Percentiles rank a stretch among this genome's conserved stretches.
Conservation (phyloP, 2,888 invertebrate genomes). For the Meliscaeva auricollis region DNA sequence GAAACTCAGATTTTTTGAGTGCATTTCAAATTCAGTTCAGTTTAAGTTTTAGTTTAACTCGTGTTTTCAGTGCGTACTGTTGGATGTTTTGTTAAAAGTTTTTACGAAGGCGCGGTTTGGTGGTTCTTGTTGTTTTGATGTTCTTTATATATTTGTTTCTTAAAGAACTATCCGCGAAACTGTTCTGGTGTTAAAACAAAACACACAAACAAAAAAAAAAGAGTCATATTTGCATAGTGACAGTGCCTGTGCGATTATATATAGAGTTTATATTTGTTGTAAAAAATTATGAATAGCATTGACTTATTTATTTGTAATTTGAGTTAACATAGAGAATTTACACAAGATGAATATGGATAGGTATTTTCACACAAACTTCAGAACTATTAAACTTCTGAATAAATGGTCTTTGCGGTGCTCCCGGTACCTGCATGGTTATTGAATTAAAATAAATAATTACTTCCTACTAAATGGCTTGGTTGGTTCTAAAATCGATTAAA, state of each 20-base stretch:
- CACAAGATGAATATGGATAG: constrained; percentile 15
- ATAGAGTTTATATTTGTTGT: background rate
- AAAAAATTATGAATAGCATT: background rate
- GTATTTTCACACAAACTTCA: background rate
- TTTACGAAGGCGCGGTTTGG: constrained; percentile 13
- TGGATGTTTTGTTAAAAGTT: background rate
- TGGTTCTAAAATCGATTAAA: background rate
- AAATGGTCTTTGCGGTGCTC: background rate
- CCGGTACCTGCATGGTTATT: too few species aligned
- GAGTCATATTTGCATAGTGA: constrained; percentile 14
- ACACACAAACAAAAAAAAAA: constrained; percentile 1
- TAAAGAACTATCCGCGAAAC: constrained; percentile 7
- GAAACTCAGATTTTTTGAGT: constrained; percentile 65
- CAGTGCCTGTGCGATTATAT: background rate
- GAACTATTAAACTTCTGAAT: too few species aligned
- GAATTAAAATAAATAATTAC: background rate
- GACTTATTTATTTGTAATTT: background rate
- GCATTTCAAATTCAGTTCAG: constrained; percentile 65
- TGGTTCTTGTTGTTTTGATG: constrained; percentile 1
- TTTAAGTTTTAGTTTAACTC: constrained; percentile 53
- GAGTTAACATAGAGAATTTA: background rate
- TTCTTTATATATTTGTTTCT: constrained; percentile 14
- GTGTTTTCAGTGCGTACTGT: constrained; percentile 56
- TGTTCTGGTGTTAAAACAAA: constrained; percentile 23
- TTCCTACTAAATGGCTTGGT: background rate